Conservation (phyloP, 2,888 invertebrate genomes). For the Meteorus colon region DNA sequence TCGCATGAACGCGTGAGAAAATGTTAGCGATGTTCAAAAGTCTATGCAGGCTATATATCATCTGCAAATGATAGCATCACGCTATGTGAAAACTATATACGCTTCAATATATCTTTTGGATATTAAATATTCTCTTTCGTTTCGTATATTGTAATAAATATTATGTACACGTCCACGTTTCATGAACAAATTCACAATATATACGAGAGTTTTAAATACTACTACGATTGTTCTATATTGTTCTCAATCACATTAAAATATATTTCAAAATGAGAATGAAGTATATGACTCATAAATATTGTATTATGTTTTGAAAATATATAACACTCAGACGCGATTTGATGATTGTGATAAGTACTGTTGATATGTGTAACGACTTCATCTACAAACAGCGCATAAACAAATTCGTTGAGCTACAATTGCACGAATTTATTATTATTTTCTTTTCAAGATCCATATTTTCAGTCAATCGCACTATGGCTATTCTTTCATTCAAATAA, state of each 20-base stretch:
- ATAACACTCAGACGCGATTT: too few species aligned
- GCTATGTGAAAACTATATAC: slow-evolving; percentile 62
- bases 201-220: not conserved
- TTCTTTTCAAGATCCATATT: too few species aligned
- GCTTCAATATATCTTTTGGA: slow-evolving; percentile 61
- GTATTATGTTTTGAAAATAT: too few species aligned
- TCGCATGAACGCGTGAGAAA: slow-evolving; percentile 61
- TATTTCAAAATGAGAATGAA: too few species aligned
- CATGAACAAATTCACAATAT: slow-evolving; percentile 1
- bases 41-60: slow-evolving; percentile 62
- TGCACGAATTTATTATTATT: too few species aligned
- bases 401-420: too few species aligned
- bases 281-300: too few species aligned
- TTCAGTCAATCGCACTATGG: too few species aligned
- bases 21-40: slow-evolving; percentile 56
- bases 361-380: too few species aligned
- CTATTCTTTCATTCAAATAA: too few species aligned
- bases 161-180: not conserved
- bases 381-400: too few species aligned
- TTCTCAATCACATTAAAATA: not conserved
- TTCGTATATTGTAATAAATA: not conserved
- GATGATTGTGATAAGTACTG: too few species aligned
- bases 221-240: not conserved
- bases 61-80: slow-evolving; percentile 67
- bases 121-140: slow-evolving; percentile 45